A percentile compares a stretch with the other conserved stretches of the same genome.
Conservation (phyloP, 2,113 vertebrate genomes). For the Tympanuchus pallidicinctus region DNA sequence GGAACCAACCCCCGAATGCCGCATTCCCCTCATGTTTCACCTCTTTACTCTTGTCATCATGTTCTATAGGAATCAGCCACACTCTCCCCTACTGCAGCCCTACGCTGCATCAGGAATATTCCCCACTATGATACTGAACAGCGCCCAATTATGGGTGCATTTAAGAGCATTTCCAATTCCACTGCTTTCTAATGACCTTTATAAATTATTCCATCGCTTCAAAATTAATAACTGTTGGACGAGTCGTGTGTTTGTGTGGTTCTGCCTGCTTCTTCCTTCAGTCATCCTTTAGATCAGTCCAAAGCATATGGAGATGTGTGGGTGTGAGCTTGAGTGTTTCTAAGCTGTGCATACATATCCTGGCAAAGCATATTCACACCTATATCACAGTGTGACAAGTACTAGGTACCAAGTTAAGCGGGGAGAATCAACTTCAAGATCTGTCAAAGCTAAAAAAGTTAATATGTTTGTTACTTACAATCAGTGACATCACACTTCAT, state of each 20-base stretch:
- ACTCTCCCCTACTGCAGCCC: not conserved
- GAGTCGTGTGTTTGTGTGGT: conserved; percentile 10
- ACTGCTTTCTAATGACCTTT: conserved; percentile 28
- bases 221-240: conserved; percentile 30
- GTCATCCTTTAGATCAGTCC: conserved; percentile 25
- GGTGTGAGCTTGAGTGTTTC: conserved; percentile 11
- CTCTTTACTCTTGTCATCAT: conserved; percentile 51
- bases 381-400: conserved; percentile 59
- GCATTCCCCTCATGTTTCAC: conserved; percentile 18
- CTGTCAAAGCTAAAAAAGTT: conserved; percentile 18
- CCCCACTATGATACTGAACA: not conserved
- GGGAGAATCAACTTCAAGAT: conserved; percentile 32
- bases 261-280: conserved; percentile 27
- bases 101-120: not conserved
- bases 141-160: not conserved
- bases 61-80: not conserved
- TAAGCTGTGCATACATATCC: conserved; percentile 19
- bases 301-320: conserved; percentile 53
- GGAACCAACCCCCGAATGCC: not conserved
- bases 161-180: conserved; percentile 41
- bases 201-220: conserved; percentile 31
- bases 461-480: not conserved
- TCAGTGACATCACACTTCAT: not conserved
- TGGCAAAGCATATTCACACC: conserved; percentile 49
- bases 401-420: conserved; percentile 21